Evolutionary conservation across 35 echinoderm and acorn worm species (phyloP), one percentile per base, ranked within the genome.

Genomic region (Amphiura filiformis): DNA sequence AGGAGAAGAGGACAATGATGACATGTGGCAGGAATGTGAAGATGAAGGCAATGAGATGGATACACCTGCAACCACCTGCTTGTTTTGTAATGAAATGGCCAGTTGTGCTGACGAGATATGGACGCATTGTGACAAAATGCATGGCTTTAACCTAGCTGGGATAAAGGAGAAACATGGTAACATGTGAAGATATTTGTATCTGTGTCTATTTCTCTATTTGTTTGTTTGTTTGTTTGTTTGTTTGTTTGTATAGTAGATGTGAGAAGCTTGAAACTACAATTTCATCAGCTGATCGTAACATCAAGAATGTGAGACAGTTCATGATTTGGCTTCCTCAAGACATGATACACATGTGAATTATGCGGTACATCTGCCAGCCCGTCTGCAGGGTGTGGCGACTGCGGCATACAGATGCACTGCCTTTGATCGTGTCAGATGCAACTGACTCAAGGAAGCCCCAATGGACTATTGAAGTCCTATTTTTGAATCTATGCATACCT

Each of bases 1-100:
- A 39, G 91, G 52, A 7, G 81, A 88, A 20, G 81, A 85, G 22
- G 70, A 84, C 35, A 86, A 93, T 70, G 87, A 93, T 70, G 87
- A 93, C 81, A 41, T 57, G 5, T 89, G 87, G 86, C 39, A 89
- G 36, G 92, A 93, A 76, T 80, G 39, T 78, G 92, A 89, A 26
- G 92, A 89, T 22, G 83, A 36, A 76, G 82, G n/a, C n/a, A 36
- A 12, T 1, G 39, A 64, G 82, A 32, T 14, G 31, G 65, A 28
- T 13, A 28, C 15, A 20, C 33, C 38, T 38, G 20, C 64, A 75
- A 44, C 76, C 30, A 89, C 36, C 22, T 93, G 92, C 84, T 80
- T 93, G 38, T 93, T 93, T 52, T 93, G 87, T 82, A 31, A 89
- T 7, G 76, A 76, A 32, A 44, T 93, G 34, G 39, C 75, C 32